Evolutionary conservation across 2,113 vertebrate genomes (phyloP), one percentile per base, ranked within the genome.

Genomic region (Halichoeres trimaculatus): DNA sequence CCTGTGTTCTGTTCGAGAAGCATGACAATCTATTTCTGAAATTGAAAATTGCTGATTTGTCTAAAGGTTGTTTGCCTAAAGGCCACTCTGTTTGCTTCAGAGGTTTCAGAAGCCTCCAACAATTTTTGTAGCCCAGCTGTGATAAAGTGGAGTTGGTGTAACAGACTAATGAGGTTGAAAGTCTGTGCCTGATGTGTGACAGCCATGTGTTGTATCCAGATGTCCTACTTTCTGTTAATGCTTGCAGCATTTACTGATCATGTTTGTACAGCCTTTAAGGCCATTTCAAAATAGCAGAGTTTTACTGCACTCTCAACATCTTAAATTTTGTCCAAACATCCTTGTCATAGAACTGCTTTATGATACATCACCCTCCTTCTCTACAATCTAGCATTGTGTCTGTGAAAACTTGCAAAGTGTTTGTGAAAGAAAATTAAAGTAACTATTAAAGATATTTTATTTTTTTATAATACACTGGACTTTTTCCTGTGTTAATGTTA

Each of bases 361-460:
- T 36, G 24, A 52, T 45, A 65, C 17, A 30, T 78, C 56, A 38
- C 34, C 41, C 16, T 74, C 45, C 68, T 79, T 85, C 30, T 62
- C 52, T 61, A 56, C 34, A 71, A 48, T 51, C 50, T 70, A 69
- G 53, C 40, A 55, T 56, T 60, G 77, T 90, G 78, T 89, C 78
- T 90, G 81, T 90, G 45, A 84, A 85, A 84, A 78, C 22, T 74
- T 87, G 76, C 51, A 54, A 57, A 75, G 47, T 86, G 81, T 90
- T 78, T 92, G 87, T 91, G 84, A 86, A 78, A 75, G 77, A 85
- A 86, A 78, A 64, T 85, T 56, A 51, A 85, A 76, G 17, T 80
- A 85, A 86, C 73, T 89, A 94, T 93, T 93, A 94, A 93, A 94
- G 90, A 91, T 86, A 34, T 57, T 94, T 85, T 94, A 94, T 94